Evolutionary conservation across 2,797 vertebrate species (phyloP), one percentile per base, ranked within the genome.

Genomic region (Ceyx erithaca): DNA sequence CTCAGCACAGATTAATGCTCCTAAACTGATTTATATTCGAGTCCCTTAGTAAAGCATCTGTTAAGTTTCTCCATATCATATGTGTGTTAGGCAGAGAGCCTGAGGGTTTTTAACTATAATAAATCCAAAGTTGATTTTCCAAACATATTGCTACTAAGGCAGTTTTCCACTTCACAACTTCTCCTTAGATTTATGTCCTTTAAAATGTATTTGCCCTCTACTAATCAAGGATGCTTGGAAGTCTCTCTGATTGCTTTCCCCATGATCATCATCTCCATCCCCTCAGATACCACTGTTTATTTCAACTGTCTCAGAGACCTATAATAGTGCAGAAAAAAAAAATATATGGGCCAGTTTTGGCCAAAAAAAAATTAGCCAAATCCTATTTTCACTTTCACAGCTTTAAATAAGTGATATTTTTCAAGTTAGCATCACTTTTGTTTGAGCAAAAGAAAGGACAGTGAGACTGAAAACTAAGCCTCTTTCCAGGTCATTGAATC

Each of bases 61-160:
- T 81, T 96, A 37, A 31, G 6, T 85, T 89, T 90, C 75, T 68
- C 72, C 71, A 4, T 30, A 89, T 93, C 93, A 45, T 80, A 61
- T 73, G 85, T 41, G 41, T 54, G 75, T 14, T 41, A 82, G 71
- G 75, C 84, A 91, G 66, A 68, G 76, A 91, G 92, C 92, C 93
- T 89, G 52, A 13, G 71, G 88, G 75, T 33, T 89, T 93, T 89
- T 85, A 90, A 88, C 92, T 85, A 68, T 15, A 85, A 90, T 92
- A 92, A 94, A 95, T 75, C 84, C 93, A 73, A 49, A 80, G 80
- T 64, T 68, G 71, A 87, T 95, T 89, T 82, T 92, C 92, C 81
- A 90, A 85, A 71, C 16, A 58, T 80, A 82, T 61, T 90, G 58
- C 76, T 87, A n/a, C 43, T 43, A 11, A 49, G 66, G 58, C 71